Conservation (phyloP, 2,113 vertebrate species). For the Colinus virginianus region DNA sequence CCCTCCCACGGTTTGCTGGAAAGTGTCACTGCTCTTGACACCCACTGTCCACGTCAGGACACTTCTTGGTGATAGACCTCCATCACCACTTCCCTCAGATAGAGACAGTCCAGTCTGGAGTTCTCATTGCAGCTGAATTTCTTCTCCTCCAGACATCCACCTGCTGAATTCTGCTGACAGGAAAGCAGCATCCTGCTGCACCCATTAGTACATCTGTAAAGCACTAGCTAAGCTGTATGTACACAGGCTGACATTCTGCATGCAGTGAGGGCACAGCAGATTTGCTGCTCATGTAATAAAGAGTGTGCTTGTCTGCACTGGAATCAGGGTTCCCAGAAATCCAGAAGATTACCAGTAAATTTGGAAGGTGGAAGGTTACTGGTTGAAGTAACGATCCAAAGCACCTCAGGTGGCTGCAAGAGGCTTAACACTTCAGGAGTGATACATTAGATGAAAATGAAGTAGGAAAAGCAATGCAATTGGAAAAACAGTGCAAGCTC, state of each 20-base stretch:
- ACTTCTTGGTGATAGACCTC: neutral
- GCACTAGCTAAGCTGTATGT: no score
- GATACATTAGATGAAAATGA: neutral
- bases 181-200: neutral
- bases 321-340: neutral
- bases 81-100: neutral
- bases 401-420: neutral
- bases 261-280: neutral
- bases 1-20: neutral
- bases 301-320: neutral
- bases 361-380: neutral
- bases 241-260: accelerated
- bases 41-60: neutral
- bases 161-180: neutral
- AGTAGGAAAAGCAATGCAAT: neutral
- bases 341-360: neutral
- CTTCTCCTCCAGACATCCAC: neutral
- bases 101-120: neutral
- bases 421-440: neutral
- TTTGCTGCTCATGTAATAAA: neutral
- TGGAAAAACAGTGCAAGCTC: neutral
- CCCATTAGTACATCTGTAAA: neutral
- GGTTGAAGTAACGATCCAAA: neutral
- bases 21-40: neutral
- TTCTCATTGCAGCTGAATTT: neutral